Conservation (phyloP, 92 coral and sea anemone genomes). For the Umimayanthus chanpuru region DNA sequence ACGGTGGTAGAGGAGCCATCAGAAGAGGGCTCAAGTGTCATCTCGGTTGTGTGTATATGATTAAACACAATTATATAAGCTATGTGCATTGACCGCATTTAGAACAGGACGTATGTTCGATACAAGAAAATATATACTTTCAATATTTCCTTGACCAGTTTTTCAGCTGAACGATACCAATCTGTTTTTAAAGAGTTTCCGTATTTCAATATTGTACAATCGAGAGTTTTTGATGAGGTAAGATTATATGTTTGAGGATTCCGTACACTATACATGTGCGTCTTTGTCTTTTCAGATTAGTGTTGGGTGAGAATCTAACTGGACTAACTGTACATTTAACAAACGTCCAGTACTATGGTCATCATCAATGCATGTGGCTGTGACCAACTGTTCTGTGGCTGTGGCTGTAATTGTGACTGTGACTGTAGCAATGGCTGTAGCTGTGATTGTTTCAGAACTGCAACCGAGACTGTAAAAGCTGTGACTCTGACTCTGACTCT, state of each 20-base stretch:
- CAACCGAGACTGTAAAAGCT: too few species aligned
- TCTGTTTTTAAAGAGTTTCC: conserved; percentile 88
- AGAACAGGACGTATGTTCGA: not conserved
- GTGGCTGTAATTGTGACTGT: not conserved
- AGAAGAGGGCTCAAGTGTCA: not conserved
- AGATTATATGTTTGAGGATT: not conserved
- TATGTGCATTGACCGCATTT: not conserved
- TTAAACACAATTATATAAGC: too few species aligned
- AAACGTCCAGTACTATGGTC: too few species aligned
- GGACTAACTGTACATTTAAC: not conserved
- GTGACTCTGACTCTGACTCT: not conserved
- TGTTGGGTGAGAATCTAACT: too few species aligned
- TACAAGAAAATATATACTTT: not conserved
- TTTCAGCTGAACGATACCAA: conserved; percentile 79
- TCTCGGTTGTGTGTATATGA: not conserved
- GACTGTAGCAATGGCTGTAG: not conserved
- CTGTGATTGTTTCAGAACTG: not conserved
- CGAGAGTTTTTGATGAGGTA: conserved; percentile 95
- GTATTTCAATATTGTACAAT: conserved; percentile 94
- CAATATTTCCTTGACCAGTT: not conserved
- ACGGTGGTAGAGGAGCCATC: too few species aligned
- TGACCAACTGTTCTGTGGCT: not conserved
- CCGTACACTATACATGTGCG: not conserved
- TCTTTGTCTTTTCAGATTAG: not conserved
- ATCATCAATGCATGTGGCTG: not conserved